Conservation (phyloP, 2,113 vertebrate species). For the Calonectris borealis region DNA sequence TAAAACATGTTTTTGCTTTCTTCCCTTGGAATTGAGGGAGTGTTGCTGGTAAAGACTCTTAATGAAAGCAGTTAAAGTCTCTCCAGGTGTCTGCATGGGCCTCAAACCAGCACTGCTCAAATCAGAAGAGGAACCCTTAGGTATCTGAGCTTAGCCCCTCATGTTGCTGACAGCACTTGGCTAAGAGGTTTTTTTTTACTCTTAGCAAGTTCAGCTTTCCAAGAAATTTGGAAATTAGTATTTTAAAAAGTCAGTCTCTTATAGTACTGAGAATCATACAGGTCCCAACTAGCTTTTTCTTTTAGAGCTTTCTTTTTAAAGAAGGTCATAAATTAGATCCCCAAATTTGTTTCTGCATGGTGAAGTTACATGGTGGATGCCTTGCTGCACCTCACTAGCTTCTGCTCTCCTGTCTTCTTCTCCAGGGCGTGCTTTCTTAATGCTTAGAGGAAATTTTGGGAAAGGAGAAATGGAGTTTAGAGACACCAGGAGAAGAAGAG, state of each 20-base stretch:
- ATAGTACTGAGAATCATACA: neutral
- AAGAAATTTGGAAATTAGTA: neutral
- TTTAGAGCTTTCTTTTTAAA: neutral
- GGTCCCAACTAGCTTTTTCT: neutral
- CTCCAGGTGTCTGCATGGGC: neutral
- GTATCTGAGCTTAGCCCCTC: neutral
- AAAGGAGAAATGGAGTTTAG: neutral
- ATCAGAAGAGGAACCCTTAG: neutral
- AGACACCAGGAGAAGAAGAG: neutral
- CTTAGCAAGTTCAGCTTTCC: neutral
- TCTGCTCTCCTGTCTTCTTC: neutral
- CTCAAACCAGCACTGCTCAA: neutral
- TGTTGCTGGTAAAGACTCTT: neutral
- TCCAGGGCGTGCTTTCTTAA: neutral
- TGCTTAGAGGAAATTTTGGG: neutral
- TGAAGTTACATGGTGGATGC: neutral
- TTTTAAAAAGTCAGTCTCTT: neutral
- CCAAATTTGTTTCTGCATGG: neutral
- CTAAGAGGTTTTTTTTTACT: neutral
- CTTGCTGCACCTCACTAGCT: neutral
- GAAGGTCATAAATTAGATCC: neutral
- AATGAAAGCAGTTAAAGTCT: neutral
- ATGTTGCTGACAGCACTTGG: neutral
- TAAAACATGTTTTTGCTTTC: neutral
- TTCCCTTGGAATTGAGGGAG: neutral